phyloP scores from a whole-genome alignment of 2,113 vertebrate genomes.

The Indicator indicator region DNA sequence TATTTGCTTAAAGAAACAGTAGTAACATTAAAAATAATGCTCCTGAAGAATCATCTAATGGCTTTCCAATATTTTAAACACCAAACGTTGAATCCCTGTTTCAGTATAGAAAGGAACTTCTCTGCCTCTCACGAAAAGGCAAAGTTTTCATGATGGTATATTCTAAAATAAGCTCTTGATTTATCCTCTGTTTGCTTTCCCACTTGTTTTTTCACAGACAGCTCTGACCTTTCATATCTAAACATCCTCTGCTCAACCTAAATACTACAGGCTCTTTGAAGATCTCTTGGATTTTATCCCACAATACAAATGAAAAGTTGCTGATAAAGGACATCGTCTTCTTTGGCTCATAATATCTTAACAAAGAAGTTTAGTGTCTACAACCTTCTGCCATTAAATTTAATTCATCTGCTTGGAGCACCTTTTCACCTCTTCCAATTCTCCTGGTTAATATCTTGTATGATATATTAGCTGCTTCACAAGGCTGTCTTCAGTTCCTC shows the following conservation, averaged over 20 bases:
- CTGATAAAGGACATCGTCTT: not conserved
- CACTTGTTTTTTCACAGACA: not conserved
- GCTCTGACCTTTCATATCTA: conserved; percentile 29
- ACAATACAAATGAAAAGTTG: not conserved
- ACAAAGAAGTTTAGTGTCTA: not conserved
- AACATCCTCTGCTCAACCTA: not conserved
- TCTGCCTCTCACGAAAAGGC: not conserved
- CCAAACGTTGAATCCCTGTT: not conserved
- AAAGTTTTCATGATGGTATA: not conserved
- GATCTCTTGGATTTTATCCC: not conserved
- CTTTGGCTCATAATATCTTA: not conserved
- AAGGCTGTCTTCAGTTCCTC: conserved; percentile 5
- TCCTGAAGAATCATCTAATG: not conserved
- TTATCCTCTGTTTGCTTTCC: not conserved
- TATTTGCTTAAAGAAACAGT: not conserved
- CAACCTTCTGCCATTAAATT: not conserved
- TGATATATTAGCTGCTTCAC: conserved; percentile 12
- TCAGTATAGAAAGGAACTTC: not conserved
- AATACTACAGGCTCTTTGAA: not conserved
- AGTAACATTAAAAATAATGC: not conserved
- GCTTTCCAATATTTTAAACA: not conserved
- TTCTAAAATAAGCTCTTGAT: not conserved
- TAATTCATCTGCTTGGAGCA: not conserved
- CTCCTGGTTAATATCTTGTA: conserved; percentile 23
- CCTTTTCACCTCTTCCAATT: not conserved